Base-by-base conservation (phyloP, 2,797 vertebrate species). In the Australoheros facetus region DNA sequence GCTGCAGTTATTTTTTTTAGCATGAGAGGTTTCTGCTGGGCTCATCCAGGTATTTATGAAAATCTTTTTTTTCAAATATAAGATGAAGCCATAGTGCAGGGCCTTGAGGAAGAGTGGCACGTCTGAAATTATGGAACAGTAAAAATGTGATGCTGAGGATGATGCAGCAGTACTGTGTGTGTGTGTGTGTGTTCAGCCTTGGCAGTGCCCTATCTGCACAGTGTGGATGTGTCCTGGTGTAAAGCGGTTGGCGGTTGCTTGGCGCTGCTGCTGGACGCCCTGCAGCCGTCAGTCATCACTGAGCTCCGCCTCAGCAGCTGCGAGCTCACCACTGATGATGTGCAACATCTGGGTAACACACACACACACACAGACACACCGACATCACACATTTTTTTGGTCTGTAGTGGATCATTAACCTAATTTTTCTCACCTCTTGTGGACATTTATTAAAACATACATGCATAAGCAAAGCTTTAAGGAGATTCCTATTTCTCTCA, bases 301-400 rank as follows among this genome's bases (percentile, higher is more conserved):
- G 96, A 96, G 86, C 95, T 97, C 77, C 94, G 91, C 83, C 94
- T 98, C 92, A 96, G 96, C 94, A 98, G 97, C 96, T 99, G 97
- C 82, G 94, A 96, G 69, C 95, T 99, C 92, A 93, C 92, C 34
- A 94, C 94, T 0, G 93, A 96, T 4, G 97, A 98, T 79, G 28
- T 97, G 88, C 87, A 60, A 78, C 86, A 96, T 83, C 85, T 99
- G 51, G 96, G 97, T 98, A 93, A 81, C 56, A 28, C n/a, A 53
- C 59, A 28, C n/a, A 53, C 59, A 37, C 14, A 81, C 56, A 26
- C 28, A 51, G 53, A 26, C 2, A 56, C 53, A 39, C 6, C 0
- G 13, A 42, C 21, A 10, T 62, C 39, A 60, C 39, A 13, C 12
- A 4, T 10, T 62, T 39, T 58, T 10, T 5, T 62, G 34, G 6